These are phyloP conservation scores for Eupithecia vulgata DNA, from an alignment of 2,888 invertebrate species.

Conservation along the genomic window DNA sequence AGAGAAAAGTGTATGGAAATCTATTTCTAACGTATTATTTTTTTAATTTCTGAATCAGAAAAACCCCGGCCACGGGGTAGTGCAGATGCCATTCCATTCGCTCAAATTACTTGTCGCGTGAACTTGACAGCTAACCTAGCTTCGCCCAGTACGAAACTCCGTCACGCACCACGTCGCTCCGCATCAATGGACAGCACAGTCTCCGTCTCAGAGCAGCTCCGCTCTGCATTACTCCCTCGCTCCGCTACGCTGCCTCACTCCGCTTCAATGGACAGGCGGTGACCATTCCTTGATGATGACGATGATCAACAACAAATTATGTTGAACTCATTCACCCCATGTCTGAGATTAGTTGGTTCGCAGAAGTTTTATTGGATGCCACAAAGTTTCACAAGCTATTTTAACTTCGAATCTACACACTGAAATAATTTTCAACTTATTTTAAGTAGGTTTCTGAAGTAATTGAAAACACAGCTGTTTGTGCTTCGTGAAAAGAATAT, in stretches of 20 bases:
- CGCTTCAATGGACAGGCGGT: background rate
- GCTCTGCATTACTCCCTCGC: background rate
- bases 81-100: too few relatives aligned
- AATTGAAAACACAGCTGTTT: background rate
- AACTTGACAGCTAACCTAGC: too few relatives aligned
- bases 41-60: too few relatives aligned
- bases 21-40: too few relatives aligned
- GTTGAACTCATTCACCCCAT: constrained; percentile 46
- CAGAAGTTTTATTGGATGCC: constrained; percentile 50
- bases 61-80: too few relatives aligned
- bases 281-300: background rate
- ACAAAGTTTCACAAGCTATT: constrained; percentile 46
- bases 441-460: constrained; percentile 6
- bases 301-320: constrained; percentile 17
- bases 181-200: too few relatives aligned
- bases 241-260: too few relatives aligned
- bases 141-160: too few relatives aligned
- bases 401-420: constrained; percentile 34
- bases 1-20: too few relatives aligned
- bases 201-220: too few relatives aligned
- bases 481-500: background rate
- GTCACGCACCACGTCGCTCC: too few relatives aligned
- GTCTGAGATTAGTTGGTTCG: constrained; percentile 48
- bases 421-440: constrained; percentile 11
- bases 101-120: too few relatives aligned